phyloP scores from a whole-genome alignment of 2,797 vertebrate species.

The Lagocephalus sceleratus region DNA sequence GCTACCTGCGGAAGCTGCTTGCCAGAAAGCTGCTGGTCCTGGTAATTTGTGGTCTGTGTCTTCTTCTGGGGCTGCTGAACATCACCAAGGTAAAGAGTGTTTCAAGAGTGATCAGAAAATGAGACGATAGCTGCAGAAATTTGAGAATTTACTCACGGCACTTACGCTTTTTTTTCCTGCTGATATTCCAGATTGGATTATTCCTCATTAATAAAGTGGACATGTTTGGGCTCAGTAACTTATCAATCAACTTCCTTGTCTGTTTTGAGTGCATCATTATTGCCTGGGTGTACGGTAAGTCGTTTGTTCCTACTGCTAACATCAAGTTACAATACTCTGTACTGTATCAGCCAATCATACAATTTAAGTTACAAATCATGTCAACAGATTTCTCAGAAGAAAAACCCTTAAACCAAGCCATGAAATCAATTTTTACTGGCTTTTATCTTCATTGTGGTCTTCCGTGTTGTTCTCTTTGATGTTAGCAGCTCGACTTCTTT shows the following conservation, averaged over 20 bases:
- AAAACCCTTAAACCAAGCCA: too few species aligned
- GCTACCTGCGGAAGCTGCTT: constrained; percentile 72
- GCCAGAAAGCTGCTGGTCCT: constrained; percentile 85
- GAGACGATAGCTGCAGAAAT: background rate
- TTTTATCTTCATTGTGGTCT: too few species aligned
- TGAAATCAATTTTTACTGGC: too few species aligned
- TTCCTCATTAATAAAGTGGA: constrained; percentile 66
- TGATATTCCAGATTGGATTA: constrained; percentile 65
- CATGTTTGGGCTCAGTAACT: constrained; percentile 51
- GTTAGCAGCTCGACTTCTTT: background rate
- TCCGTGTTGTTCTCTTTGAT: background rate
- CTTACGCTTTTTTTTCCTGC: background rate
- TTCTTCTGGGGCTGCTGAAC: constrained; percentile 85
- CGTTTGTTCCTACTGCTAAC: background rate
- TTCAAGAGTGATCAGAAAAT: background rate
- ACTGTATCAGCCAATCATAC: too few species aligned
- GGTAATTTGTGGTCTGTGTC: constrained; percentile 75
- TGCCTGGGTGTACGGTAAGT: constrained; percentile 70
- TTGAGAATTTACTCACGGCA: too few species aligned
- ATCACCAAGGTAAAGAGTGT: constrained; percentile 72
- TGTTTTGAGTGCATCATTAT: constrained; percentile 62
- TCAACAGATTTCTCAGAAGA: too few species aligned
- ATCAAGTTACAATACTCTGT: background rate
- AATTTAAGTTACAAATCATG: too few species aligned
- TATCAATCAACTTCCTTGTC: constrained; percentile 67